phyloP scores from a whole-genome alignment of 1,140 invertebrate species.

The Danaus plexippus region DNA sequence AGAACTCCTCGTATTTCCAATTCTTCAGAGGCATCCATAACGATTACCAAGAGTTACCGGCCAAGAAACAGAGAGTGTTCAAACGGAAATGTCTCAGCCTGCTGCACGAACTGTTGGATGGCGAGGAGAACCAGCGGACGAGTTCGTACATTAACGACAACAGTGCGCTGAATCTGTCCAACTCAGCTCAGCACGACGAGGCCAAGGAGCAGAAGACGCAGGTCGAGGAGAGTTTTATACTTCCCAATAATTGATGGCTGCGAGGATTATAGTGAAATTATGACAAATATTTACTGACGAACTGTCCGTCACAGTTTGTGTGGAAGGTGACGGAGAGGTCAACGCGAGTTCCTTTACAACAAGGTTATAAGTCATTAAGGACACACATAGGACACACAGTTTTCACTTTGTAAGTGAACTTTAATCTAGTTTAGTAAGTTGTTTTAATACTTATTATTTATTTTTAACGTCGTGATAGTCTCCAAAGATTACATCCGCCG shows the following conservation, averaged over 20 bases:
- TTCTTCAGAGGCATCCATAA: slow-evolving; percentile 57
- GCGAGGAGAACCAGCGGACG: slow-evolving; percentile 29
- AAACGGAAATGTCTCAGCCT: slow-evolving; percentile 43
- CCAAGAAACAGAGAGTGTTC: slow-evolving; percentile 41
- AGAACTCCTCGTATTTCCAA: slow-evolving; percentile 59
- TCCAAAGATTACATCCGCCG: no score
- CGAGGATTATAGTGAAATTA: no score
- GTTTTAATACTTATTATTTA: no score
- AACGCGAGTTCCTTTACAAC: no score
- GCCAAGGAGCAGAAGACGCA: slow-evolving; percentile 22
- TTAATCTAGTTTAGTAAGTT: no score
- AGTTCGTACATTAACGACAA: slow-evolving; percentile 15
- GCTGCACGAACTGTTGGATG: slow-evolving; percentile 51
- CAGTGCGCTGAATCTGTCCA: slow-evolving; percentile 40
- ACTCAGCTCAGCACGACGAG: slow-evolving; percentile 25
- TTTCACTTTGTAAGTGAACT: no score
- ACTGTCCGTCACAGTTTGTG: no score
- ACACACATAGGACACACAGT: no score
- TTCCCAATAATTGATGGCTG: slow-evolving; percentile 5
- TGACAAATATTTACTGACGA: no score
- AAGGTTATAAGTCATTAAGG: no score
- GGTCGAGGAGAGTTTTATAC: slow-evolving; percentile 14
- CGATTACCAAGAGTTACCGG: slow-evolving; percentile 47
- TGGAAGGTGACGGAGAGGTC: no score
- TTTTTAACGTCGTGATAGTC: no score